phyloP scores from a whole-genome alignment of 1,140 invertebrate genomes.

The Heliconius himera region DNA sequence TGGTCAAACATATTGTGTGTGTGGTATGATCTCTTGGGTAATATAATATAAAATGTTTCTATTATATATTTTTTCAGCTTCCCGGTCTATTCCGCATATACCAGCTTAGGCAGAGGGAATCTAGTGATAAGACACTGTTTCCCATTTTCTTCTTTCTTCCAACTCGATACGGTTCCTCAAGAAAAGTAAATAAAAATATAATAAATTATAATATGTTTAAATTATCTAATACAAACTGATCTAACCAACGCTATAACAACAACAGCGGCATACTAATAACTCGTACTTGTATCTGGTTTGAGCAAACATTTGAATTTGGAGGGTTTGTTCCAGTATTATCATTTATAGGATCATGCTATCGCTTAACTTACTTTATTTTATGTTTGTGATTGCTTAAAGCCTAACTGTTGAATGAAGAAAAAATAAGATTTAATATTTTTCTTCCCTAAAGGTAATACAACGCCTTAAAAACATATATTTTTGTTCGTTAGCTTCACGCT shows the following conservation, averaged over 20 bases:
- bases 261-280: neutral
- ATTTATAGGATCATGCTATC: constrained; percentile 5
- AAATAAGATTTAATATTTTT: neutral
- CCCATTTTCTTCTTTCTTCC: no score
- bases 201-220: no score
- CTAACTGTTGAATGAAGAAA: neutral
- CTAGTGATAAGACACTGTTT: no score
- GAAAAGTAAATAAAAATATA: no score
- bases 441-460: no score
- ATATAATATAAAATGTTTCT: neutral
- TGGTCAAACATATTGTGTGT: neutral
- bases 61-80: no score
- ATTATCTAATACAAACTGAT: neutral
- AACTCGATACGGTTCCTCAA: no score
- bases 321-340: neutral
- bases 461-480: no score
- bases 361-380: neutral
- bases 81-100: no score
- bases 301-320: constrained; percentile 1
- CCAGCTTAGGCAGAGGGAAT: no score
- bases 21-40: neutral
- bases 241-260: neutral
- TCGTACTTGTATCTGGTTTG: constrained; percentile 5
- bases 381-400: neutral
- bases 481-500: no score